Evolutionary conservation across 2,113 vertebrate genomes (phyloP).

Genomic region (Varanus komodoensis): DNA sequence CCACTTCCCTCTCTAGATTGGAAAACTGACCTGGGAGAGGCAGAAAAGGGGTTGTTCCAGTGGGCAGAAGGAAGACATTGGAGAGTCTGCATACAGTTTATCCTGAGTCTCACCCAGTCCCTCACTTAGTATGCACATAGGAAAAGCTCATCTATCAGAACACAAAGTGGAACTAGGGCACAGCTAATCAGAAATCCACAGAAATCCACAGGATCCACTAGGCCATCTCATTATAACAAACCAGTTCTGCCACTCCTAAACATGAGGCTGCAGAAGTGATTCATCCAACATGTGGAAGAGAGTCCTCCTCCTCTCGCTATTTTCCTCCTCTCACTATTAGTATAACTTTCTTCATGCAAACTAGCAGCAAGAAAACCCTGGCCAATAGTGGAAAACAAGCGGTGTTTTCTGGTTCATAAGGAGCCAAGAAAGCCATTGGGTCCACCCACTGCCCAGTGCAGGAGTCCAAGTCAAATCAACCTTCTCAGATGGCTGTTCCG

Average conservation of each 20-base stretch:
- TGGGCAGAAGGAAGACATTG: no score
- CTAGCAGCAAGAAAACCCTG: background rate
- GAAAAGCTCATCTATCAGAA: background rate
- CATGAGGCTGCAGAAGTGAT: background rate
- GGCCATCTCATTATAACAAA: background rate
- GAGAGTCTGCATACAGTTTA: no score
- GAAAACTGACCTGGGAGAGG: no score
- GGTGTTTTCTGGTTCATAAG: rapidly evolving
- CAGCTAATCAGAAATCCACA: background rate
- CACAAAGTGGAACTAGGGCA: background rate
- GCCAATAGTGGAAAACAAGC: rapidly evolving
- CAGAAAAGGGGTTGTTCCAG: no score
- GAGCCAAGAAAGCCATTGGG: no score
- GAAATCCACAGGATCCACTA: background rate
- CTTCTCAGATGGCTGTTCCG: no score
- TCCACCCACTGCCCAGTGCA: no score
- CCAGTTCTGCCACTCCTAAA: background rate
- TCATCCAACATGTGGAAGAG: background rate
- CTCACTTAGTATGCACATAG: background rate
- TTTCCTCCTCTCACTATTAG: background rate
- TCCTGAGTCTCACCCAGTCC: no score
- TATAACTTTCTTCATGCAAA: background rate
- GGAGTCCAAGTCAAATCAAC: no score
- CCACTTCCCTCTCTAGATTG: no score
- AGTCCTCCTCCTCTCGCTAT: background rate